Base-by-base conservation (phyloP, 2,797 vertebrate species). In the Chlorospingus semifuscus region DNA sequence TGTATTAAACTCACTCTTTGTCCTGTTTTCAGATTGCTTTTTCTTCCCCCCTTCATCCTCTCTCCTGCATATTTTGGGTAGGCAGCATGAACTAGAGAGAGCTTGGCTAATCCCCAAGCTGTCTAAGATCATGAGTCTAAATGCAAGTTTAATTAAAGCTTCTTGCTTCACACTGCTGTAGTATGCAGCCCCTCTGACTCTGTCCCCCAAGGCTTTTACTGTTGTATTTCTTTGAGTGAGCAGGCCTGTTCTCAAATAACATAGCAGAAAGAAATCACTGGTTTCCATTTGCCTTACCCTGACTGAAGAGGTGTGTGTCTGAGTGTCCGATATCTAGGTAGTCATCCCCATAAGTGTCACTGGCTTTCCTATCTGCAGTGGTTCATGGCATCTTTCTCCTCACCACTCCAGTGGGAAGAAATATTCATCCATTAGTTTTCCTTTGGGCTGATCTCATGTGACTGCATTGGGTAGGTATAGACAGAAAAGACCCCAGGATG, bases 131-230 rank as follows among this genome's bases (percentile, higher is more conserved):
- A 92, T 95, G 96, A 97, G 96, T 97, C 83, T 96, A 96, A 96
- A 96, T 93, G 96, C 97, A 97, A 97, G 93, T 97, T 98, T 97
- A 97, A 97, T 98, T 97, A 97, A 97, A 97, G 93, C 94, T 97
- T 86, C 96, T 95, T 92, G 81, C 92, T 94, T 94, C 44, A 39
- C 80, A 70, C 57, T 96, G 93, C 89, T 95, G 95, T 95, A 95
- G 89, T 89, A 96, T 57, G 50, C 93, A 94, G 87, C 70, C 82
- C 87, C 56, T 90, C 89, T 90, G 80, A 95, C 74, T 86, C 84
- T 82, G 70, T 90, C 64, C 94, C 92, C 68, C 77, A 93, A 86
- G 85, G 85, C 56, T 86, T 94, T 88, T 92, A 69, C 83, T 95
- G 95, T 78, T 91, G 64, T 86, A 53, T 87, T 94, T 90, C 90